phyloP scores from a whole-genome alignment of 1,140 invertebrate genomes.

The Drosophila auraria region DNA sequence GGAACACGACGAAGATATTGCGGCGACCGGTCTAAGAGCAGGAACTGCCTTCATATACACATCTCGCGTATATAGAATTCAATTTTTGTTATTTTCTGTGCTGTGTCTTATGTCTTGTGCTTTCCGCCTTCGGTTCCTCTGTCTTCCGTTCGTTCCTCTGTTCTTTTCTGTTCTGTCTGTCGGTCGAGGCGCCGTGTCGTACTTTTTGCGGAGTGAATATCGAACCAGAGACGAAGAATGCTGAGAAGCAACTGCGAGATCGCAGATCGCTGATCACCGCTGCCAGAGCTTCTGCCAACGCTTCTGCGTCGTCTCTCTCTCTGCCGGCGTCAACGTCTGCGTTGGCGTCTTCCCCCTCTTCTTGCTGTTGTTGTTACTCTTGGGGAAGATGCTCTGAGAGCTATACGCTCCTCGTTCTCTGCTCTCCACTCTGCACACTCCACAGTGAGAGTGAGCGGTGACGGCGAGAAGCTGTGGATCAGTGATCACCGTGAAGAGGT shows the following conservation, averaged over 20 bases:
- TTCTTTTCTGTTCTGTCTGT: neutral
- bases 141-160: conserved; percentile 25
- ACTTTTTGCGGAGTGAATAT: conserved; percentile 18
- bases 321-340: conserved; percentile 19
- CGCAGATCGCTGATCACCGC: conserved; percentile 2
- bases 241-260: conserved; percentile 42
- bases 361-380: neutral
- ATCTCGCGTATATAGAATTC: conserved; percentile 35
- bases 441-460: neutral
- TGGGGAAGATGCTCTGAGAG: conserved; percentile 7
- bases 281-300: conserved; percentile 20
- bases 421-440: neutral
- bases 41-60: conserved; percentile 50
- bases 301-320: neutral
- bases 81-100: conserved; percentile 42
- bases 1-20: conserved; percentile 29
- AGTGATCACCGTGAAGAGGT: conserved; percentile 1
- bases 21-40: conserved; percentile 48
- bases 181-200: conserved; percentile 1
- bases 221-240: conserved; percentile 49
- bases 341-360: conserved; percentile 7
- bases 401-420: neutral
- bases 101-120: conserved; percentile 24
- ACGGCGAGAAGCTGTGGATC: neutral
- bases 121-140: conserved; percentile 17